Conservation (phyloP, 2,888 invertebrate species). For the Sclerodermus sp. region DNA sequence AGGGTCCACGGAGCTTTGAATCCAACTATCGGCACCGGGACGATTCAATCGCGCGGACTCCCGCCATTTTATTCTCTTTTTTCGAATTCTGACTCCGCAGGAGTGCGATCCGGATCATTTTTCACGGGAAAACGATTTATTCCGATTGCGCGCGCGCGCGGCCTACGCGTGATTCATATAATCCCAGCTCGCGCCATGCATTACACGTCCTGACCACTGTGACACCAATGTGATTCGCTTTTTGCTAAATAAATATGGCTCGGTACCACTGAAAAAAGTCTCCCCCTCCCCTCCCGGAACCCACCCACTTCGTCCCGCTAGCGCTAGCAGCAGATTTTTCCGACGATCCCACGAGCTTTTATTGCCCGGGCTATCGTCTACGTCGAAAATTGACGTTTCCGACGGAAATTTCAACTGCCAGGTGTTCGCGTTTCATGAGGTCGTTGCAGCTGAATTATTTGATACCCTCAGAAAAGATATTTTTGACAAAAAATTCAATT, state of each 20-base stretch:
- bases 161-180: conserved; percentile 9
- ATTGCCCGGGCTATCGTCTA: too few relatives aligned
- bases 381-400: too few relatives aligned
- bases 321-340: too few relatives aligned
- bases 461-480: too few relatives aligned
- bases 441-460: too few relatives aligned
- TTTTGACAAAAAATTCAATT: too few relatives aligned
- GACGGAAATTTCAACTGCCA: too few relatives aligned
- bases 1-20: too few relatives aligned
- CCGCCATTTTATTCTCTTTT: conserved; percentile 13
- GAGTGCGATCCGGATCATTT: conserved; percentile 13
- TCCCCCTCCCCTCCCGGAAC: not conserved
- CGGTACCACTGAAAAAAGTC: not conserved
- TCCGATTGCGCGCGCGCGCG: conserved; percentile 2
- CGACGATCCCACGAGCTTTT: too few relatives aligned
- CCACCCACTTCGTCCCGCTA: too few relatives aligned
- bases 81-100: conserved; percentile 22
- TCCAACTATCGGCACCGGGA: not conserved
- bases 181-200: conserved; percentile 1
- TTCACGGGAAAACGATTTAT: conserved; percentile 26
- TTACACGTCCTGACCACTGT: not conserved
- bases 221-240: not conserved
- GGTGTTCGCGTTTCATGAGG: too few relatives aligned
- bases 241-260: too few relatives aligned
- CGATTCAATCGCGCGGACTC: conserved; percentile 36